Percentiles rank a stretch among this genome's conserved stretches.
phyloP scores from a whole-genome alignment of 2,113 vertebrate genomes.

The Aviceda subcristata region DNA sequence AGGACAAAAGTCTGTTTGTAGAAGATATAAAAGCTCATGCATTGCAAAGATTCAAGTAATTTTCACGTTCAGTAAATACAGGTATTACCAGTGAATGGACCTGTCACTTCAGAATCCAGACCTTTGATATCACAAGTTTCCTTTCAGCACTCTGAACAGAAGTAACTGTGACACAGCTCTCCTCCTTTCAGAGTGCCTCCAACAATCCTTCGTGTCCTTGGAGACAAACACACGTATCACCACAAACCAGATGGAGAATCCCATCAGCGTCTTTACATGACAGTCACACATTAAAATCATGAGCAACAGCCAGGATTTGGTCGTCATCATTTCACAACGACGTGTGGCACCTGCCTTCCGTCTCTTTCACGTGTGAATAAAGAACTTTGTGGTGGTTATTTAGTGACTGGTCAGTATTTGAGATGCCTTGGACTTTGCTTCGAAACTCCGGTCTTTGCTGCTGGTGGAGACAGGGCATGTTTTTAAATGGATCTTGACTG shows the following conservation, averaged over 20 bases:
- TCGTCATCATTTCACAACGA: neutral
- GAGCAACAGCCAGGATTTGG: neutral
- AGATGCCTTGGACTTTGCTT: neutral
- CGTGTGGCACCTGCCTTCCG: rapidly evolving
- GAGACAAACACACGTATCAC: neutral
- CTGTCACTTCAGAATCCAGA: neutral
- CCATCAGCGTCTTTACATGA: neutral
- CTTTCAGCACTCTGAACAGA: neutral
- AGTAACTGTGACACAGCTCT: neutral
- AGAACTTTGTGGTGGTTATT: neutral
- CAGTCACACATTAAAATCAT: neutral
- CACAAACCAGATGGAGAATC: neutral
- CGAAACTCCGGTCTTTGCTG: neutral
- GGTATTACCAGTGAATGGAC: neutral
- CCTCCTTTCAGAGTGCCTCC: neutral
- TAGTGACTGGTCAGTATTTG: neutral
- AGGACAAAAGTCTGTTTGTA: neutral
- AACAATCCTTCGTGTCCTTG: neutral
- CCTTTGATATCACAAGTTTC: neutral
- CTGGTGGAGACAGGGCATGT: neutral
- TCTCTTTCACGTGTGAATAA: neutral
- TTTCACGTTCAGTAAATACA: neutral
- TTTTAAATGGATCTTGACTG: neutral
- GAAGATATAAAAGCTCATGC: neutral
- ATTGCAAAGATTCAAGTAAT: neutral